Evolutionary conservation across 2,888 invertebrate genomes (phyloP).

Genomic region (Lycaena phlaeas): DNA sequence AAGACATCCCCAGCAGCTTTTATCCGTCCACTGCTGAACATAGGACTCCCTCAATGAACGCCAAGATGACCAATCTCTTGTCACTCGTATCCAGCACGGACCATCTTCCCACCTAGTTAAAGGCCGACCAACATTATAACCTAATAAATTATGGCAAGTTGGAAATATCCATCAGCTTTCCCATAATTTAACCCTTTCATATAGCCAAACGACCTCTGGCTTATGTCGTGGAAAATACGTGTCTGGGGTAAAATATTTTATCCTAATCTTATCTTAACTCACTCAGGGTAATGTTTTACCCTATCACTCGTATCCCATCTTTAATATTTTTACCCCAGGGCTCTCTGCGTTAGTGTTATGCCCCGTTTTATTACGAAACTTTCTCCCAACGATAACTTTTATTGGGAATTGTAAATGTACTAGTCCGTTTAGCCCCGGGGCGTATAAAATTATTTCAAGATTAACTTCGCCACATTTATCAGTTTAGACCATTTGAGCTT

Average conservation of each 20-base stretch:
- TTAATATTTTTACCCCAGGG: neutral
- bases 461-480: neutral
- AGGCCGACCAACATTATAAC: too few species aligned
- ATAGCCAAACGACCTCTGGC: neutral
- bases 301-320: slow-evolving; percentile 4
- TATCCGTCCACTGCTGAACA: too few species aligned
- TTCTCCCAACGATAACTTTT: neutral
- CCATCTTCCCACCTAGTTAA: too few species aligned
- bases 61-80: too few species aligned
- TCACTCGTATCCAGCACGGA: too few species aligned
- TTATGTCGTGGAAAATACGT: neutral
- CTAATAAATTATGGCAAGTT: neutral
- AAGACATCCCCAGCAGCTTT: too few species aligned
- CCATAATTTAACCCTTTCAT: neutral
- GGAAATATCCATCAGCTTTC: neutral
- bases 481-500: too few species aligned
- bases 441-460: neutral
- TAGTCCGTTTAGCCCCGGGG: neutral
- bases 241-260: slow-evolving; percentile 1
- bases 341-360: slow-evolving; percentile 5
- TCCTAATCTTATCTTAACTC: neutral
- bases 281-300: neutral
- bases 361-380: neutral
- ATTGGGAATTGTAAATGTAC: neutral
- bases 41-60: too few species aligned